Evolutionary conservation across 2,888 invertebrate genomes (phyloP).

Genomic region (Drosophila eohydei): DNA sequence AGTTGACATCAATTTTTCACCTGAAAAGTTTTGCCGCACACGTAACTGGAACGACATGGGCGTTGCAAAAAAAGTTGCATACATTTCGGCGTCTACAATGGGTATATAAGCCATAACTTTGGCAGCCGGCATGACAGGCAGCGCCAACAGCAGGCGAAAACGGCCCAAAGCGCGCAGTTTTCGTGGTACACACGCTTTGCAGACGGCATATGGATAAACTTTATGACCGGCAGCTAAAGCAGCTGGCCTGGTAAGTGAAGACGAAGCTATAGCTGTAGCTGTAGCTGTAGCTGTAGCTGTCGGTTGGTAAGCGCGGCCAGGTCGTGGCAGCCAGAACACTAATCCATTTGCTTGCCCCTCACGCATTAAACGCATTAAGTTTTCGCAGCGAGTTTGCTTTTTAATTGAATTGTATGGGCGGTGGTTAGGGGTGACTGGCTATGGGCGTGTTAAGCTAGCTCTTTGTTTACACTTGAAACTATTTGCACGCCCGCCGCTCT

Average conservation of each 20-base stretch:
- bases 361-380: slow-evolving; percentile 77
- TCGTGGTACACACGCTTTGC: slow-evolving; percentile 19
- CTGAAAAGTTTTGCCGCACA: slow-evolving; percentile 37
- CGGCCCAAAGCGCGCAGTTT: slow-evolving; percentile 36
- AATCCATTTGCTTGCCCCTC: slow-evolving; percentile 76
- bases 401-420: slow-evolving; percentile 73
- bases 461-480: slow-evolving; percentile 72
- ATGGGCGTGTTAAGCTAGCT: slow-evolving; percentile 34
- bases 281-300: not conserved
- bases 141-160: slow-evolving; percentile 35
- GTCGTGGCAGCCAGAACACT: slow-evolving; percentile 29
- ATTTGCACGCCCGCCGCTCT: slow-evolving; percentile 46
- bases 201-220: slow-evolving; percentile 59
- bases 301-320: not conserved
- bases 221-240: slow-evolving; percentile 45
- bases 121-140: slow-evolving; percentile 19
- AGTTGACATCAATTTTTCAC: slow-evolving; percentile 27
- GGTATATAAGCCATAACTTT: slow-evolving; percentile 55
- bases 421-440: not conserved
- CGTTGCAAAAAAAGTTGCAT: slow-evolving; percentile 47
- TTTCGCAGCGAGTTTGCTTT: slow-evolving; percentile 59
- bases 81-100: slow-evolving; percentile 39
- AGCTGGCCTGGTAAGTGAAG: not conserved
- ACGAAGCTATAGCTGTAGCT: not conserved
- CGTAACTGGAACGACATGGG: slow-evolving; percentile 23